Evolutionary conservation across 2,888 invertebrate genomes (phyloP), one percentile per base, ranked within the genome.

Genomic region (Aphidius colemani): DNA sequence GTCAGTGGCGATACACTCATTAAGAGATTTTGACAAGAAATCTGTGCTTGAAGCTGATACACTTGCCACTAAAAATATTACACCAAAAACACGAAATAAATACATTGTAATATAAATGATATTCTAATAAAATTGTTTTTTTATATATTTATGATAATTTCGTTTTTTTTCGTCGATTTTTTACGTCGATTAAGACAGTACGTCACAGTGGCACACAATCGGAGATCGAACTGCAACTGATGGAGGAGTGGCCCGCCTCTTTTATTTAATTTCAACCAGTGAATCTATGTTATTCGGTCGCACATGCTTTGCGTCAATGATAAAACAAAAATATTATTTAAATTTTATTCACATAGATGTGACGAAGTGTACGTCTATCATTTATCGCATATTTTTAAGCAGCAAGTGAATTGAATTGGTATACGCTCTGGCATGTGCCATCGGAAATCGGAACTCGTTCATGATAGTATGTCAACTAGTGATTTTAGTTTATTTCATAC

Each of bases 1-100:
- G 66, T 88, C 86, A 56, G 86, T 86, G 71, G 85, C 85, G 78
- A 89, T 87, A 84, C 94, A 93, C 78, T 89, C 89, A 83, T 89
- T 88, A 73, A 92, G 63, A 2, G 80, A 76, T 48, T 71, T 74
- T 0, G 74, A 71, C 8, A 82, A 71, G 53, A 80, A 77, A 64
- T 81, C 79, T 63, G 74, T 72, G 13, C 72, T 70, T 40, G 74
- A 75, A 55, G 72, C 59, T 45, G 88, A 86, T 43, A 53, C 70
- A 69, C 70, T 63, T 65, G 89, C 86, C 72, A 93, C 86, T 55
- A 92, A 84, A 79, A 90, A 88, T 65, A 78, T 58, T 6, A 76
- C 66, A 63, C 71, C 70, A 57, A 73, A 69, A 68, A 74, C 72
- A 66, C 67, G 66, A 41, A 74, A 64, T 48, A 69, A 66, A 65